Percentiles rank a stretch among this genome's conserved stretches.
Evolutionary conservation across 2,113 vertebrate genomes (phyloP).

Genomic region (Lynx canadensis): DNA sequence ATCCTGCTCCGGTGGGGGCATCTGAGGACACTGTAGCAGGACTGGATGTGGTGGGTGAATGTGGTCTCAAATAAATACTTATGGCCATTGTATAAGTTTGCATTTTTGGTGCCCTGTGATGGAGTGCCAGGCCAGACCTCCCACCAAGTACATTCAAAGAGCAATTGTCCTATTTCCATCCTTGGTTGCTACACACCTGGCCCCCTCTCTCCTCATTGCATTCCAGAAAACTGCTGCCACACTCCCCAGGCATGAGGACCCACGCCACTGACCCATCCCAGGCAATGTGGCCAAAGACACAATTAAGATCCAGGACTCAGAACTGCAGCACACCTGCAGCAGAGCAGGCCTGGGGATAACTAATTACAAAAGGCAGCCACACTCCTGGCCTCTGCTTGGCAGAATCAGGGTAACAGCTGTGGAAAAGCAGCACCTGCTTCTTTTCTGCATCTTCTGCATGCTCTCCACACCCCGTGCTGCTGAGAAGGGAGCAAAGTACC

Average conservation of each 20-base stretch:
- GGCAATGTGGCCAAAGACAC: neutral
- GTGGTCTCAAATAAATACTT: neutral
- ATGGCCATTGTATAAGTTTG: neutral
- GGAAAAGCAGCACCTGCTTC: neutral
- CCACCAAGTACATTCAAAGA: neutral
- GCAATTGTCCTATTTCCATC: neutral
- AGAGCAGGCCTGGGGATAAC: neutral
- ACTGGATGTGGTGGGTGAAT: neutral
- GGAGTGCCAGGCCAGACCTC: neutral
- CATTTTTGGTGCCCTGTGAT: no score
- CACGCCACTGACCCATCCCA: no score
- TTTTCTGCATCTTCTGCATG: neutral
- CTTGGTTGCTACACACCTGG: neutral
- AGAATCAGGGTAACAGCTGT: neutral
- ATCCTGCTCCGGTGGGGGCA: neutral
- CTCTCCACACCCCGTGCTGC: neutral
- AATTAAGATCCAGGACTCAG: neutral
- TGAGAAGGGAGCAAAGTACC: neutral
- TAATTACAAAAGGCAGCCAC: fast-evolving
- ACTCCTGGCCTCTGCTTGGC: neutral
- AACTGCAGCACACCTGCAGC: neutral
- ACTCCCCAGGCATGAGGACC: neutral
- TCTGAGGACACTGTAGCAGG: neutral
- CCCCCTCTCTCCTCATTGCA: neutral
- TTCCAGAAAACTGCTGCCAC: neutral